phyloP scores from a whole-genome alignment of 2,113 vertebrate species.

The Phrynocephalus versicolor region DNA sequence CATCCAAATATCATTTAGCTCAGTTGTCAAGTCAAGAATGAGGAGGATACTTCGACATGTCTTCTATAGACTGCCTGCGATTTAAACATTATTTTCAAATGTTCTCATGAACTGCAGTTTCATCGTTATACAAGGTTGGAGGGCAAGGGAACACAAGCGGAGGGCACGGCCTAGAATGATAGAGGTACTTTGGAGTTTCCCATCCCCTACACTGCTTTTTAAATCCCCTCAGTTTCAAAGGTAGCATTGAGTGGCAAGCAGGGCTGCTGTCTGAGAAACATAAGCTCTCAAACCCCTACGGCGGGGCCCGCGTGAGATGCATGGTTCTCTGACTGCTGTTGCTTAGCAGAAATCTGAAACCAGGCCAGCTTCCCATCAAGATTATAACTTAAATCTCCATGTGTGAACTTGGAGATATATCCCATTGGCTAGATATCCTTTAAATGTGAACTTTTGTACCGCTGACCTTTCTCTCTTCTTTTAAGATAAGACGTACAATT shows the following conservation, averaged over 20 bases:
- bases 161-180: not conserved
- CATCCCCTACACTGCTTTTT: not conserved
- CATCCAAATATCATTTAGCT: not conserved
- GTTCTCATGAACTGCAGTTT: not conserved
- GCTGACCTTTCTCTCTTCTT: not conserved
- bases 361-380: not conserved
- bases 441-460: too few relatives aligned
- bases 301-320: too few relatives aligned
- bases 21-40: not conserved
- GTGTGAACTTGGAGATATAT: not conserved
- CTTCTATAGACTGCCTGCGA: not conserved
- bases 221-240: not conserved
- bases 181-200: not conserved
- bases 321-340: not conserved
- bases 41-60: not conserved
- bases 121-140: not conserved
- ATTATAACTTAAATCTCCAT: not conserved
- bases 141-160: not conserved
- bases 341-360: not conserved
- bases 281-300: not conserved
- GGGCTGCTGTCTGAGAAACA: not conserved
- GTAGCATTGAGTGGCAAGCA: not conserved
- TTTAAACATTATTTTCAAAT: not conserved
- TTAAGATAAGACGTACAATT: not conserved
- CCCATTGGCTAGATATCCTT: too few relatives aligned